Conservation (phyloP, 2,113 vertebrate species). For the Petrocephalus zakoni region DNA sequence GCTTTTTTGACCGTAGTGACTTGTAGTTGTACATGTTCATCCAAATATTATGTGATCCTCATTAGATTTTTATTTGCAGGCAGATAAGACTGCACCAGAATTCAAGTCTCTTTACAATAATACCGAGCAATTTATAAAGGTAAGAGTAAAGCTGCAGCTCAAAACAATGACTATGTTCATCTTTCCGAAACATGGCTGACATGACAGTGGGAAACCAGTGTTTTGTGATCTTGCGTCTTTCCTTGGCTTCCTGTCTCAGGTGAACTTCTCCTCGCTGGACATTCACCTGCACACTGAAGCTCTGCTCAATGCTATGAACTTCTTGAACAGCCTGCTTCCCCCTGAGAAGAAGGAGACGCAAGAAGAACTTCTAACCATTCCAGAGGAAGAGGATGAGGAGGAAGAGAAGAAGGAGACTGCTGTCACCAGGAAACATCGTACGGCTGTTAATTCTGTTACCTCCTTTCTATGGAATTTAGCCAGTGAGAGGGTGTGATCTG, state of each 20-base stretch:
- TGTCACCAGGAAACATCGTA: slow-evolving; percentile 53
- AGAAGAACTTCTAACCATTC: slow-evolving; percentile 54
- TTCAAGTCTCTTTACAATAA: slow-evolving; percentile 76
- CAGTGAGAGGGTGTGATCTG: neutral
- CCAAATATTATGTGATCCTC: neutral
- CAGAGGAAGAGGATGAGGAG: slow-evolving; percentile 60
- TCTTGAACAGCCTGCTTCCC: slow-evolving; percentile 75
- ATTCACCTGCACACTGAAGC: slow-evolving; percentile 91
- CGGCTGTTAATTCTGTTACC: slow-evolving; percentile 5
- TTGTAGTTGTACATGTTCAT: neutral
- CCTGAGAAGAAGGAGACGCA: slow-evolving; percentile 56
- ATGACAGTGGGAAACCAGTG: neutral
- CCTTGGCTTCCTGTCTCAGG: slow-evolving; percentile 39
- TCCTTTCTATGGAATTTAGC: neutral
- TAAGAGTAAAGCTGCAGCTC: slow-evolving; percentile 40
- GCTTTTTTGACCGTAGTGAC: neutral
- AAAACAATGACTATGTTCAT: neutral
- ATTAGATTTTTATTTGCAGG: slow-evolving; percentile 54
- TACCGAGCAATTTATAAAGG: slow-evolving; percentile 84
- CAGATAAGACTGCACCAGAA: slow-evolving; percentile 75
- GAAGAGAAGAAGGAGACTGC: slow-evolving; percentile 68
- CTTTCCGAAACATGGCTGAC: neutral
- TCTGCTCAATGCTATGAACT: slow-evolving; percentile 82
- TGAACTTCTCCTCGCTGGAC: slow-evolving; percentile 90
- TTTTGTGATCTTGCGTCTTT: neutral